These are phyloP conservation scores for Tipula vernalis DNA, from an alignment of 2,888 invertebrate genomes.

Conservation along the genomic window DNA sequence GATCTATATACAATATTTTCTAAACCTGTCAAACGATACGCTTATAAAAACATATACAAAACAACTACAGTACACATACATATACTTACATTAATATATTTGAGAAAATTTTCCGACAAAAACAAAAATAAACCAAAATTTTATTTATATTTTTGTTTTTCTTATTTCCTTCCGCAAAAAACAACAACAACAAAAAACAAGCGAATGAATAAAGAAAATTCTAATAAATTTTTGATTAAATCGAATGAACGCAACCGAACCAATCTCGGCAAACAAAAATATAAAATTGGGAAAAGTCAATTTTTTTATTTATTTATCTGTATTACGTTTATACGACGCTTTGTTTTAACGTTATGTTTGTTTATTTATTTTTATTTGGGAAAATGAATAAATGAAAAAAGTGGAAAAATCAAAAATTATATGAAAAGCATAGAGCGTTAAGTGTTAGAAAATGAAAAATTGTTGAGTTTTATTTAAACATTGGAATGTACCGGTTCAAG, in stretches of 20 bases:
- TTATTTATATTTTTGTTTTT: neutral
- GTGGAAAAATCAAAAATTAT: neutral
- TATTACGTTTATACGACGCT: neutral
- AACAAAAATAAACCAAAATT: neutral
- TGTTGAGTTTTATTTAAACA: neutral
- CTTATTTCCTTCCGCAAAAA: neutral
- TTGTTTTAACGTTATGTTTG: neutral
- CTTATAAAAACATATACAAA: neutral
- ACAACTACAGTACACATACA: neutral
- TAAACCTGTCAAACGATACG: neutral
- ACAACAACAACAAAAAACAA: neutral
- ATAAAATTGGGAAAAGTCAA: neutral
- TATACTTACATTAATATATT: neutral
- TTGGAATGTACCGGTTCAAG: neutral
- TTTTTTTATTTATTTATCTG: neutral
- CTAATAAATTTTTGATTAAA: neutral
- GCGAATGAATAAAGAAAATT: neutral
- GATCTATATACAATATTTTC: neutral
- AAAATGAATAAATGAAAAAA: neutral
- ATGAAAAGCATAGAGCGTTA: neutral
- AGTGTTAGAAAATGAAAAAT: neutral
- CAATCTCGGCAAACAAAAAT: neutral
- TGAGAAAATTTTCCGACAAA: neutral
- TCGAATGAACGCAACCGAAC: neutral
- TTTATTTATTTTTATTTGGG: neutral